Conservation (phyloP, 2,888 invertebrate species). For the Spodoptera picta region DNA sequence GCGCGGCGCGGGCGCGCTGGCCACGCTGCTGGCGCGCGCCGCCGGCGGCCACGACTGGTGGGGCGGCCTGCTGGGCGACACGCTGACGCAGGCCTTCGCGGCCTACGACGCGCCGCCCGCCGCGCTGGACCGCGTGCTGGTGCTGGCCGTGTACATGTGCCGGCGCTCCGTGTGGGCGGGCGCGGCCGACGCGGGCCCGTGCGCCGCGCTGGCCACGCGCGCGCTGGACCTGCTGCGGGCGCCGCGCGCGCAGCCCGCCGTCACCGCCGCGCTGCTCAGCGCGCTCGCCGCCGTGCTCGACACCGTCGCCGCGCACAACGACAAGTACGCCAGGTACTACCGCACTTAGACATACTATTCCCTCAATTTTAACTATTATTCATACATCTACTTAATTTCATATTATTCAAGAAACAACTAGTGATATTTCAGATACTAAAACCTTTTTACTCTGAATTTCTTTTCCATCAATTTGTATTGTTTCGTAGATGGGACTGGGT, state of each 20-base stretch:
- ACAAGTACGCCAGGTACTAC: conserved; percentile 66
- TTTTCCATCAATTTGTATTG: neutral
- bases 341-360: too few relatives aligned
- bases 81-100: conserved; percentile 93
- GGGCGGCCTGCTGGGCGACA: conserved; percentile 96
- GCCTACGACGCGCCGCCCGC: conserved; percentile 93
- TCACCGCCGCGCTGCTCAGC: conserved; percentile 68
- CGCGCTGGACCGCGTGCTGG: conserved; percentile 95
- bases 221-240: conserved; percentile 85
- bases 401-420: too few relatives aligned
- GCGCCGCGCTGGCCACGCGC: conserved; percentile 88
- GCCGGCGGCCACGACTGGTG: conserved; percentile 94
- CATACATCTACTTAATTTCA: too few relatives aligned
- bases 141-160: conserved; percentile 95
- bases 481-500: conserved; percentile 95
- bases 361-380: too few relatives aligned
- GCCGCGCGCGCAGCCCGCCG: conserved; percentile 86
- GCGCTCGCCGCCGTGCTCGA: conserved; percentile 78
- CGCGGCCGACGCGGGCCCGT: conserved; percentile 80
- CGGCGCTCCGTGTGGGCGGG: conserved; percentile 91
- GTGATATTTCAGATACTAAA: too few relatives aligned
- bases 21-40: conserved; percentile 93
- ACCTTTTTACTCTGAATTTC: too few relatives aligned
- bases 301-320: conserved; percentile 63
- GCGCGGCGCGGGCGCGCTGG: conserved; percentile 93